phyloP scores from a whole-genome alignment of 2,113 vertebrate species.

The Chiloscyllium plagiosum region DNA sequence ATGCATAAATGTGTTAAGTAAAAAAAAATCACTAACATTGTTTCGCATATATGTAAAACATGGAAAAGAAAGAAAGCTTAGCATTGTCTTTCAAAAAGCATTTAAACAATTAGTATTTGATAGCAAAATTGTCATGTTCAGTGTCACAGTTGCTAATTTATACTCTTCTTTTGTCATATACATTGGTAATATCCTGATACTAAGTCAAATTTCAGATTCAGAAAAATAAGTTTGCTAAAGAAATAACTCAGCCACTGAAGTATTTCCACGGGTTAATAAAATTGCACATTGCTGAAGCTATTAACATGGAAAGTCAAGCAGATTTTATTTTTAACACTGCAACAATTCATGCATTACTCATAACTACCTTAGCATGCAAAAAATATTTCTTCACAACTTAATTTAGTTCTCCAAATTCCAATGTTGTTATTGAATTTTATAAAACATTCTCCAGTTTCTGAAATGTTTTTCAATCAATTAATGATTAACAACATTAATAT shows the following conservation, averaged over 20 bases:
- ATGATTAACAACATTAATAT: background rate
- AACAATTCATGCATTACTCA: background rate
- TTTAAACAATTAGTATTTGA: background rate
- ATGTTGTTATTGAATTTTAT: background rate
- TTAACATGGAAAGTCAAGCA: background rate
- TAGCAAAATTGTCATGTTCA: background rate
- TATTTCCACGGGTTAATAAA: background rate
- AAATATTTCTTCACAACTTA: background rate
- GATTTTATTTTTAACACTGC: background rate
- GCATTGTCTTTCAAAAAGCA: background rate
- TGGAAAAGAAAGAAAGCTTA: background rate
- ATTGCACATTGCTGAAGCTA: background rate
- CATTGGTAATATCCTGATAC: background rate
- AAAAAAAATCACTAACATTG: background rate
- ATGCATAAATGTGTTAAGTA: slow-evolving; percentile 47
- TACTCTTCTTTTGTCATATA: background rate
- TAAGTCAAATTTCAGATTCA: background rate
- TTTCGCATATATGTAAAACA: background rate
- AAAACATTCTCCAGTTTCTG: background rate
- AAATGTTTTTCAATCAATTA: background rate
- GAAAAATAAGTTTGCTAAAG: background rate
- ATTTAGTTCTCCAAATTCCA: background rate
- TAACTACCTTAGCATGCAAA: background rate
- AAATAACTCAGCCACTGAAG: background rate
- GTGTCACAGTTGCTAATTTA: background rate